Conservation (phyloP, 2,113 vertebrate genomes). For the Zapornia atra region DNA sequence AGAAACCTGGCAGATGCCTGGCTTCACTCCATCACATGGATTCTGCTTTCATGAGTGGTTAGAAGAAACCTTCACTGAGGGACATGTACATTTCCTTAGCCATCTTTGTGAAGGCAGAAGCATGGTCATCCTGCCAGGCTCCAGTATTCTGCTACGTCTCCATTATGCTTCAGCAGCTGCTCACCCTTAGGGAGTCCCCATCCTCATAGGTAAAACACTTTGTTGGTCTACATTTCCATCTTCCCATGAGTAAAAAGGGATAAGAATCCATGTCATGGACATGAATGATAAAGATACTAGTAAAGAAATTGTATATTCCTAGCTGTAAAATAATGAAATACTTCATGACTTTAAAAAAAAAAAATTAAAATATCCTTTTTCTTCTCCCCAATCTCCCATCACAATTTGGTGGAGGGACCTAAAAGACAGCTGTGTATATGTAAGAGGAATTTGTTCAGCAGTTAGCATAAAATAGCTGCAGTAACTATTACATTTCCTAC, state of each 20-base stretch:
- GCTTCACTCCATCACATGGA: background rate
- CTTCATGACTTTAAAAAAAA: background rate
- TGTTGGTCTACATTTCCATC: background rate
- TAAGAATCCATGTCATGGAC: rapidly evolving
- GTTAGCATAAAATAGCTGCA: background rate
- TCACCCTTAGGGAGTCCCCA: background rate
- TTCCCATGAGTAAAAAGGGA: background rate
- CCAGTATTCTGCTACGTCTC: background rate
- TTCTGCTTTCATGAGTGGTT: background rate
- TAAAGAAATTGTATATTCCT: background rate
- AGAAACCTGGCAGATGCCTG: background rate
- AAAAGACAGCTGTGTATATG: background rate
- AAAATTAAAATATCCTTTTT: background rate
- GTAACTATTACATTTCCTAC: background rate
- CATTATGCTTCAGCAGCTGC: background rate
- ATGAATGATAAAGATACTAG: background rate
- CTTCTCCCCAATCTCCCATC: background rate
- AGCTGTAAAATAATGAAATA: background rate
- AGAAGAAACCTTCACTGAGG: background rate
- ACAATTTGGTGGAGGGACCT: background rate
- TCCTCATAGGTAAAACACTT: background rate
- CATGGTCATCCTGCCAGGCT: background rate
- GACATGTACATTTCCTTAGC: background rate
- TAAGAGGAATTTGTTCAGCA: background rate
- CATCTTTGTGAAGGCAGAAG: background rate